Evolutionary conservation across 2,797 vertebrate genomes (phyloP).

Genomic region (Phrynocephalus forsythii): DNA sequence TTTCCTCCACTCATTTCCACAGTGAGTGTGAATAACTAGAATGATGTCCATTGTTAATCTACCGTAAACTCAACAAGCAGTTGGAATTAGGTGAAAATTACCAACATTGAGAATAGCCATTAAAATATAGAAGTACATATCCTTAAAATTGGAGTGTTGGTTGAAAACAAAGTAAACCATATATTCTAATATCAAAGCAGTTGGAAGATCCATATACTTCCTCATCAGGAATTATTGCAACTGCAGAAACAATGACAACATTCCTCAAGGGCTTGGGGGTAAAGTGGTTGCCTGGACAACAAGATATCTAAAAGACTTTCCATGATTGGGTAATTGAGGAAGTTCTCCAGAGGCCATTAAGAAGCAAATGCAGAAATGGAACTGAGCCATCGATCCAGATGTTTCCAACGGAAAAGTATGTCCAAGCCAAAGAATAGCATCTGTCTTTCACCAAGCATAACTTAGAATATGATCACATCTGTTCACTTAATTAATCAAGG

Average conservation of each 20-base stretch:
- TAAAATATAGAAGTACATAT: neutral
- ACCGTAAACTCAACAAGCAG: no score
- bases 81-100: no score
- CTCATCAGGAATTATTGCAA: neutral
- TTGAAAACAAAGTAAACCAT: neutral
- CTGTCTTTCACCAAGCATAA: conserved; percentile 73
- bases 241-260: conserved; percentile 58
- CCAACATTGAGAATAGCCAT: no score
- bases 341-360: conserved; percentile 63
- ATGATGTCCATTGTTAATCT: no score
- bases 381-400: conserved; percentile 76
- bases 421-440: conserved; percentile 74
- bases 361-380: conserved; percentile 61
- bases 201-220: neutral
- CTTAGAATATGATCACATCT: conserved; percentile 75
- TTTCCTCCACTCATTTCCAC: no score
- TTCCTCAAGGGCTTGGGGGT: conserved; percentile 35
- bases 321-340: conserved; percentile 63
- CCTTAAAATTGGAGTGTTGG: neutral
- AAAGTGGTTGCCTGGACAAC: conserved; percentile 70
- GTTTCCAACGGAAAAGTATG: conserved; percentile 73
- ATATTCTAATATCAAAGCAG: neutral
- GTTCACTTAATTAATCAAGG: conserved; percentile 71
- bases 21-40: no score
- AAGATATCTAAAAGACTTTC: conserved; percentile 57